A percentile compares a stretch with the other conserved stretches of the same genome.
Evolutionary conservation across 2,888 invertebrate species (phyloP).

Genomic region (Trisateles emortualis): DNA sequence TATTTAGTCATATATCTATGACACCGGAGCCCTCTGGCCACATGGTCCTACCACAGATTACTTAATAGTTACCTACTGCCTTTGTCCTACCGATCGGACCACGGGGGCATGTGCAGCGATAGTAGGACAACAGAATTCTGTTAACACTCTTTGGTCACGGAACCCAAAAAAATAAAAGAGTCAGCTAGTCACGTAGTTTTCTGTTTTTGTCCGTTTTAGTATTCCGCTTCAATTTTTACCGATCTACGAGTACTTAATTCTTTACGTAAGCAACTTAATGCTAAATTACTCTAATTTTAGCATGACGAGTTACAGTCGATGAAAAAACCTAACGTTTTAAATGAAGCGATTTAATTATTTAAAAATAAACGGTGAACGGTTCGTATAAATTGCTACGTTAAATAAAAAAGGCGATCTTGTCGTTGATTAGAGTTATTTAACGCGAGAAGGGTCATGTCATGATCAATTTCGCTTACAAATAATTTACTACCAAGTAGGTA

Average conservation of each 20-base stretch:
- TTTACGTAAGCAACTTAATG: constrained; percentile 1
- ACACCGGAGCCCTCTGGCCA: too few relatives aligned
- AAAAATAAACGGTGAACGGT: not conserved
- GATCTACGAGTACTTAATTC: constrained; percentile 10
- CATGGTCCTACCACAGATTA: too few relatives aligned
- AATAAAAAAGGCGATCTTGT: constrained; percentile 1
- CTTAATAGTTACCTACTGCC: too few relatives aligned
- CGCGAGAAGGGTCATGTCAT: not conserved
- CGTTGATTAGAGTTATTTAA: not conserved
- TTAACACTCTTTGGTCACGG: not conserved
- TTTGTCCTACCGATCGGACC: too few relatives aligned
- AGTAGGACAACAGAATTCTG: too few relatives aligned
- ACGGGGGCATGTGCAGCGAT: too few relatives aligned
- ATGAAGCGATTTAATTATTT: constrained; percentile 3
- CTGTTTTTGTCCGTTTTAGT: constrained; percentile 2
- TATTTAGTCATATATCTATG: too few relatives aligned
- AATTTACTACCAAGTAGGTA: too few relatives aligned
- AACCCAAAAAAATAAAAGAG: constrained; percentile 9
- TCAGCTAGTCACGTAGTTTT: constrained; percentile 5
- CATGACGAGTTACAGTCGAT: not conserved
- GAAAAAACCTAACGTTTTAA: constrained; percentile 6
- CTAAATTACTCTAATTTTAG: constrained; percentile 9
- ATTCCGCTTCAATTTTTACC: constrained; percentile 10
- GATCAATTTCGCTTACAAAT: not conserved
- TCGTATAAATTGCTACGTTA: constrained; percentile 1